Evolutionary conservation across 2,888 invertebrate species (phyloP).

Genomic region (Lasioglossum villosulum): DNA sequence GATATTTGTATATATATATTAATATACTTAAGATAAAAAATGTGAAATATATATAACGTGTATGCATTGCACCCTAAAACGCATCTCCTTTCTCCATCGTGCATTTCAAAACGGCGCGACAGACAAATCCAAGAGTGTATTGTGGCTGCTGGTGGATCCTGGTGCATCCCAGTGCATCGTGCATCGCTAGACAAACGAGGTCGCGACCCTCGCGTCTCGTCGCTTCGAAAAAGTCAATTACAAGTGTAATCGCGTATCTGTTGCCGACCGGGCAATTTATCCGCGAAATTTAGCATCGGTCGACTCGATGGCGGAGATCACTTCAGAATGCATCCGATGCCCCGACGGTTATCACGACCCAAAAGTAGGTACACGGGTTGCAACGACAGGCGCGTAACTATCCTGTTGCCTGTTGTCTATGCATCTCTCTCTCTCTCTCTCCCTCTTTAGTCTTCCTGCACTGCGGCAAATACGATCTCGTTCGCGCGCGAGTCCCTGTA

Average conservation of each 20-base stretch:
- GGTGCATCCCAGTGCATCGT: neutral
- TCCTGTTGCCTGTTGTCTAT: slow-evolving; percentile 17
- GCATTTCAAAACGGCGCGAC: neutral
- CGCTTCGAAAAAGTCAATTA: slow-evolving; percentile 34
- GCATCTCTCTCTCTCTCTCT: neutral
- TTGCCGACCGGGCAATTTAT: slow-evolving; percentile 40
- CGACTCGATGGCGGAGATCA: slow-evolving; percentile 40
- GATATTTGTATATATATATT: too few relatives aligned
- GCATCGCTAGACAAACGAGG: neutral
- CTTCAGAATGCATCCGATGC: slow-evolving; percentile 37
- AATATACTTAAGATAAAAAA: too few relatives aligned
- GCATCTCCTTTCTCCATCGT: too few relatives aligned
- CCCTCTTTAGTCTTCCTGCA: slow-evolving; percentile 56
- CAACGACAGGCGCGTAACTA: slow-evolving; percentile 48
- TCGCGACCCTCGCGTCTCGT: neutral
- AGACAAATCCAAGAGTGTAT: neutral
- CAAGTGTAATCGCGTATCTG: slow-evolving; percentile 36
- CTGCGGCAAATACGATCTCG: slow-evolving; percentile 73
- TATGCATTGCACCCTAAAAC: too few relatives aligned
- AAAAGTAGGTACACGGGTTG: slow-evolving; percentile 35
- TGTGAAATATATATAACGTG: too few relatives aligned
- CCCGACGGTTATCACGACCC: slow-evolving; percentile 47
- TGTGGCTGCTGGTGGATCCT: neutral
- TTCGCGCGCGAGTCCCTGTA: slow-evolving; percentile 41
- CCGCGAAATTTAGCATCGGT: slow-evolving; percentile 53